Evolutionary conservation across 1,140 invertebrate genomes (phyloP).

Genomic region (Drosophila tani): DNA sequence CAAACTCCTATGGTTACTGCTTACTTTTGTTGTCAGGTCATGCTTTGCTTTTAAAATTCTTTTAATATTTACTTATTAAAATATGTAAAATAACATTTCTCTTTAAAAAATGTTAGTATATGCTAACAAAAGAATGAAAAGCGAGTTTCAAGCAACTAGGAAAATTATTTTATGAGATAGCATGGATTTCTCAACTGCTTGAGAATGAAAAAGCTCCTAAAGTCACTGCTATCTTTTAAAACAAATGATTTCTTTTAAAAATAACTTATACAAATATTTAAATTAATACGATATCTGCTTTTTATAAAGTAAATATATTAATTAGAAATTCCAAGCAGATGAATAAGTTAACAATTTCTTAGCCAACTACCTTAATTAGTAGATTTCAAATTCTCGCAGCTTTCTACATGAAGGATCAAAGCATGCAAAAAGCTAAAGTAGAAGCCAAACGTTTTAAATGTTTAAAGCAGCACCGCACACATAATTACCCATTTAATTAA

Average conservation of each 20-base stretch:
- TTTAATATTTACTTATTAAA: background rate
- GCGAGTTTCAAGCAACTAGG: background rate
- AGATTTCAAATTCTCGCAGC: background rate
- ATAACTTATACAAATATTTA: background rate
- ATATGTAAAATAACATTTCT: background rate
- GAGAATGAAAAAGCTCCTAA: background rate
- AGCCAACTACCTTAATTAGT: background rate
- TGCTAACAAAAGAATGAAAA: background rate
- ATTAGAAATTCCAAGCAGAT: too few relatives aligned
- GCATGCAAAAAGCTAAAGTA: background rate
- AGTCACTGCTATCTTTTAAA: background rate
- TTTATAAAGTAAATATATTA: too few relatives aligned
- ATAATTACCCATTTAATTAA: slow-evolving; percentile 65
- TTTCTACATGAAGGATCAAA: background rate
- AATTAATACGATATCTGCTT: background rate
- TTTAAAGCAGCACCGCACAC: slow-evolving; percentile 9
- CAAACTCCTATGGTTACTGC: background rate
- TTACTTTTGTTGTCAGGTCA: background rate
- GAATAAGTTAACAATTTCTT: too few relatives aligned
- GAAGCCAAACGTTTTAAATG: slow-evolving; percentile 1
- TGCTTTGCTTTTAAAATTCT: too few relatives aligned
- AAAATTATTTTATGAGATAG: too few relatives aligned
- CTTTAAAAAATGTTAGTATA: background rate
- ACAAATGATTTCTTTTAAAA: background rate
- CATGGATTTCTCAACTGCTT: background rate